phyloP scores from a whole-genome alignment of 2,797 vertebrate species.

The Mareca penelope region DNA sequence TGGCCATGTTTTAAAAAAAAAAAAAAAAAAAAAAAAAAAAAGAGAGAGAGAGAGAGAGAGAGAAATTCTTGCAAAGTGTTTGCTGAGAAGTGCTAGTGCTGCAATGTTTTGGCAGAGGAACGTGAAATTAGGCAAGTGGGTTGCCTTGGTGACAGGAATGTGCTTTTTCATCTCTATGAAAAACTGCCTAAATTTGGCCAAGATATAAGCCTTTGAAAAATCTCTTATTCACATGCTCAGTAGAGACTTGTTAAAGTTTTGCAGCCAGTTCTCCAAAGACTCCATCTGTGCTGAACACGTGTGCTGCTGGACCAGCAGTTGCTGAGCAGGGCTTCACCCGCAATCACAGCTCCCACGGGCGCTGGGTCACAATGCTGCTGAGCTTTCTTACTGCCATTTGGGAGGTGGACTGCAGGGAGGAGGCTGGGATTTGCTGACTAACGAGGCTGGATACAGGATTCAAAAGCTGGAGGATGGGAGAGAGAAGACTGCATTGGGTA shows the following conservation, averaged over 20 bases:
- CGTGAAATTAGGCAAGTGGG: slow-evolving; percentile 11
- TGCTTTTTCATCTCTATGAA: slow-evolving; percentile 30
- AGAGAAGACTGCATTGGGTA: background rate
- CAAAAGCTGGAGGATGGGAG: background rate
- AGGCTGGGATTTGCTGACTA: background rate
- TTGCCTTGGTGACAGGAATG: slow-evolving; percentile 33
- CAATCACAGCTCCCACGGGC: background rate
- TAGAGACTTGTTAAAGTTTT: slow-evolving; percentile 4
- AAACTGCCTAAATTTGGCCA: slow-evolving; percentile 36
- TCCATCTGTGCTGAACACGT: background rate
- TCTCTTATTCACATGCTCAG: background rate
- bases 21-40: background rate
- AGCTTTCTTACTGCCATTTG: background rate
- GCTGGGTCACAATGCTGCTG: background rate
- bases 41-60: background rate
- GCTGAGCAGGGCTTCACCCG: background rate
- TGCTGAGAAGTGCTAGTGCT: background rate
- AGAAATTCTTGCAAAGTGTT: background rate
- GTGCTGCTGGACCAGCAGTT: background rate
- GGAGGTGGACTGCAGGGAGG: background rate
- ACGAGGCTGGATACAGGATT: background rate
- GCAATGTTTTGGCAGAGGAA: slow-evolving; percentile 5
- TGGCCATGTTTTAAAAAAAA: background rate
- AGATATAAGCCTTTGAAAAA: slow-evolving; percentile 39
- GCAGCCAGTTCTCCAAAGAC: slow-evolving; percentile 6